Conservation (phyloP, 37 sponge, comb jelly and placozoan species). For the Spongia lamella region DNA sequence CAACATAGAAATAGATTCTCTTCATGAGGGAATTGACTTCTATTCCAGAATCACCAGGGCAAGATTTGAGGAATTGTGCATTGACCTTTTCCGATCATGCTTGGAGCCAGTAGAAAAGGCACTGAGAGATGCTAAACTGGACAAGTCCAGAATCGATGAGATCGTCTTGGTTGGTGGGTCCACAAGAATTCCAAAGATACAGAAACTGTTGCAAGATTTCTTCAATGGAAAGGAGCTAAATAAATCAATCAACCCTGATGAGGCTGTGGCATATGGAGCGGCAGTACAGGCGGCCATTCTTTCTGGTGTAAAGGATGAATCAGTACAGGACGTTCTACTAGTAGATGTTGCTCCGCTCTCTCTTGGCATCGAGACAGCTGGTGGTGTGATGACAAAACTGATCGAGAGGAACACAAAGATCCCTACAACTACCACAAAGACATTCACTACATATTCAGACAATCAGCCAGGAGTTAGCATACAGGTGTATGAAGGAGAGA, state of each 20-base stretch:
- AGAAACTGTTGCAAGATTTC: conserved; percentile 90
- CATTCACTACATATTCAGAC: conserved; percentile 88
- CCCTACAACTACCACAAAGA: conserved; percentile 70
- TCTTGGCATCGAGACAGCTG: conserved; percentile 97
- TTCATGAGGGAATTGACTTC: conserved; percentile 91
- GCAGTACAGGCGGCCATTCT: conserved; percentile 97
- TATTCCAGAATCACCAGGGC: conserved; percentile 89
- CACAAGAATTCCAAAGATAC: conserved; percentile 92
- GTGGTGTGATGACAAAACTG: conserved; percentile 91
- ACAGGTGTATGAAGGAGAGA: conserved; percentile 88
- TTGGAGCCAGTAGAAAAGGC: conserved; percentile 94
- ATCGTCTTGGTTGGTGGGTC: conserved; percentile 95
- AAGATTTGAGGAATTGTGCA: conserved; percentile 91
- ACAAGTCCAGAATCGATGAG: conserved; percentile 81
- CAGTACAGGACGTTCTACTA: conserved; percentile 86
- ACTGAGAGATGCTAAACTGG: conserved; percentile 88
- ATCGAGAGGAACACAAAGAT: too few relatives aligned
- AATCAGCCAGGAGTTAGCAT: conserved; percentile 90
- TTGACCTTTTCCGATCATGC: conserved; percentile 82
- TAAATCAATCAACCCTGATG: conserved; percentile 96
- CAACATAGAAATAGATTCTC: conserved; percentile 87
- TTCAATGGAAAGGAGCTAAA: conserved; percentile 97
- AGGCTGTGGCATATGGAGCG: conserved; percentile 96
- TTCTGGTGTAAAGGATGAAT: conserved; percentile 78
- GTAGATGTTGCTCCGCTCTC: conserved; percentile 95